Evolutionary conservation across 2,888 invertebrate species (phyloP).

Genomic region (Agriotes lineatus): DNA sequence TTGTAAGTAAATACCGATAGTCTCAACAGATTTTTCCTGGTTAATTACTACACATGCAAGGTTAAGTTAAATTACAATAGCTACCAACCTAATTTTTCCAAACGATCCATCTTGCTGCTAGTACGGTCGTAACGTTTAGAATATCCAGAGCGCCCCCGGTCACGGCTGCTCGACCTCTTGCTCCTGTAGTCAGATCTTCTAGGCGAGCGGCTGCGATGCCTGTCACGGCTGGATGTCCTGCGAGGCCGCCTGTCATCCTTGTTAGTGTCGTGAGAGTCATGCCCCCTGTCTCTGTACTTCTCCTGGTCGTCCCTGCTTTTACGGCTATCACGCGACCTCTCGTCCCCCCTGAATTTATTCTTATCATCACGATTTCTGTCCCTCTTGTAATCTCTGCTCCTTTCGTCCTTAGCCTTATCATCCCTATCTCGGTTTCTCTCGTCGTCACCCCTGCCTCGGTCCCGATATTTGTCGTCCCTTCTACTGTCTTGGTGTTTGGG

Average conservation of each 20-base stretch:
- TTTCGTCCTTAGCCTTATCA: slow-evolving; percentile 39
- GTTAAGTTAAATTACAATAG: not conserved
- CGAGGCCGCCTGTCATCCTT: slow-evolving; percentile 33
- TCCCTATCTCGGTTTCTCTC: slow-evolving; percentile 7
- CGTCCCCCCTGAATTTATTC: slow-evolving; percentile 33
- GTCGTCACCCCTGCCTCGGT: slow-evolving; percentile 10
- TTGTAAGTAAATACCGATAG: no score
- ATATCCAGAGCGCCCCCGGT: slow-evolving; percentile 54
- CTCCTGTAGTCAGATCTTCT: slow-evolving; percentile 51
- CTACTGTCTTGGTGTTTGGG: slow-evolving; percentile 33
- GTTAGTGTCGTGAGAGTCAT: slow-evolving; percentile 26
- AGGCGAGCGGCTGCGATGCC: slow-evolving; percentile 52
- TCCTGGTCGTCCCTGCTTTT: slow-evolving; percentile 22
- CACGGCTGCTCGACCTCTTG: slow-evolving; percentile 57
- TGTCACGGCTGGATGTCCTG: slow-evolving; percentile 52
- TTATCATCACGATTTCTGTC: slow-evolving; percentile 29
- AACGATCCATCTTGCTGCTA: slow-evolving; percentile 65
- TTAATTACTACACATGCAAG: no score
- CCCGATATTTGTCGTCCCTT: slow-evolving; percentile 30
- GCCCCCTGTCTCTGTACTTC: slow-evolving; percentile 37
- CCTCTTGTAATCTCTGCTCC: slow-evolving; percentile 35
- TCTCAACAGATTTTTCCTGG: no score
- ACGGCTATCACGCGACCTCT: slow-evolving; percentile 27
- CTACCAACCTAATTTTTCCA: slow-evolving; percentile 66
- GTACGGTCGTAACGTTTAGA: slow-evolving; percentile 66